These are phyloP conservation scores for Pomatostomus ruficeps DNA, from an alignment of 2,113 vertebrate species.

Conservation along the genomic window DNA sequence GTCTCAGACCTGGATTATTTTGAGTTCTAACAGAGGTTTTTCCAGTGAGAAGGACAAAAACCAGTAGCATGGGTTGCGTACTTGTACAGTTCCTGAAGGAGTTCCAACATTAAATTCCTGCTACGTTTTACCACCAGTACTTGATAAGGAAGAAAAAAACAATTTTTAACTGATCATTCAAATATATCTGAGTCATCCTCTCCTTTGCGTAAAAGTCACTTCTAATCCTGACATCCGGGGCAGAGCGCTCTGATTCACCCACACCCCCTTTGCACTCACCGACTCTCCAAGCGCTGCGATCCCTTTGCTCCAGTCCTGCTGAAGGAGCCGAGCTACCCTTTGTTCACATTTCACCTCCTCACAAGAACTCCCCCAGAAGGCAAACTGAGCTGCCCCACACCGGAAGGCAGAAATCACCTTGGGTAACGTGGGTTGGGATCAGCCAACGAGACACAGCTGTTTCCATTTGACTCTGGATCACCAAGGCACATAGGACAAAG, in stretches of 20 bases:
- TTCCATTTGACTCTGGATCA: background rate
- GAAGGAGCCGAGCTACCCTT: background rate
- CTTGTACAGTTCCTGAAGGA: background rate
- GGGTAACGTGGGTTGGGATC: background rate
- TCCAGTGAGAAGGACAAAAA: background rate
- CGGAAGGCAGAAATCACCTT: background rate
- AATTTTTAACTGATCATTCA: conserved; percentile 18
- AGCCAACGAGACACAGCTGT: background rate
- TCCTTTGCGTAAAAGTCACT: background rate
- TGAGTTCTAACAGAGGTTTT: background rate
- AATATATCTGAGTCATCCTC: conserved; percentile 25
- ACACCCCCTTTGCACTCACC: background rate
- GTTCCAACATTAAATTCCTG: background rate
- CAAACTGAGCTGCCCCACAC: background rate
- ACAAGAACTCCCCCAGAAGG: background rate
- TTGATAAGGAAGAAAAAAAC: background rate
- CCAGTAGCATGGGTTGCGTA: fast-evolving
- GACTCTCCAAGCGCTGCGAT: background rate
- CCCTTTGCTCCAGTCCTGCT: background rate
- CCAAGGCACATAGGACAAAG: background rate
- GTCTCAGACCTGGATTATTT: background rate
- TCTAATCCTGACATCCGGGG: conserved; percentile 19
- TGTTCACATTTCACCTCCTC: background rate
- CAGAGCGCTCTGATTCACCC: conserved; percentile 10
- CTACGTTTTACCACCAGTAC: background rate